Evolutionary conservation across 2,888 invertebrate species (phyloP), one percentile per base, ranked within the genome.

Genomic region (Melipona beecheii): DNA sequence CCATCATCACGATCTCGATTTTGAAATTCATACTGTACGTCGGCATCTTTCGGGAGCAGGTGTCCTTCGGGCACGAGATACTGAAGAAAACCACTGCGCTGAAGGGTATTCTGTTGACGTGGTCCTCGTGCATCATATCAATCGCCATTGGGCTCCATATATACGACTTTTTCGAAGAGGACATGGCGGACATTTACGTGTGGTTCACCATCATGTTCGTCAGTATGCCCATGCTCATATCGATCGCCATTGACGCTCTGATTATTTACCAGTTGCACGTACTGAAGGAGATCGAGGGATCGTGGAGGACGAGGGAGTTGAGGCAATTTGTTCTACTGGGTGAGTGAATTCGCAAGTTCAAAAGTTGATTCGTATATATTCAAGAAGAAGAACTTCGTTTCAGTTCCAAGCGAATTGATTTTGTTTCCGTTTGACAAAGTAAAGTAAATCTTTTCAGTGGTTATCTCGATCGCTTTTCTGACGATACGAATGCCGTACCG

Each of bases 121-220:
- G 93, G 93, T 76, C 78, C 6, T 81, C 88, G 68, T 85, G 91
- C 4, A 79, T 88, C n/a, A 88, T 91, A 71, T 73, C 86, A 6
- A 84, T 90, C 2, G 91, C 91, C 4, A 88, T 93, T 81, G 92
- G 92, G 50, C 79, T 93, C 52, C 87, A 92, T 49, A 88, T 93
- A 68, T 91, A 91, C 79, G 75, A 89, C 2, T 83, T 85, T 64
- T 89, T 83, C 58, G 73, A 83, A 21, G 78, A 77, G 0, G 69
- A 89, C 43, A 85, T 86, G 69, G 21, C 87, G 66, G 78, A 86
- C 19, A 90, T 93, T 60, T 93, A 91, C 65, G 85, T 91, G 4
- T 91, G 90, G 71, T 88, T 86, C 36, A 92, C 92, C 0, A 71
- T 89, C 21, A 89, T 93, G 85, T 93, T 92, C 76, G 78, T 90